Conservation (phyloP, 1,140 invertebrate species). For the Copidosoma floridanum region DNA sequence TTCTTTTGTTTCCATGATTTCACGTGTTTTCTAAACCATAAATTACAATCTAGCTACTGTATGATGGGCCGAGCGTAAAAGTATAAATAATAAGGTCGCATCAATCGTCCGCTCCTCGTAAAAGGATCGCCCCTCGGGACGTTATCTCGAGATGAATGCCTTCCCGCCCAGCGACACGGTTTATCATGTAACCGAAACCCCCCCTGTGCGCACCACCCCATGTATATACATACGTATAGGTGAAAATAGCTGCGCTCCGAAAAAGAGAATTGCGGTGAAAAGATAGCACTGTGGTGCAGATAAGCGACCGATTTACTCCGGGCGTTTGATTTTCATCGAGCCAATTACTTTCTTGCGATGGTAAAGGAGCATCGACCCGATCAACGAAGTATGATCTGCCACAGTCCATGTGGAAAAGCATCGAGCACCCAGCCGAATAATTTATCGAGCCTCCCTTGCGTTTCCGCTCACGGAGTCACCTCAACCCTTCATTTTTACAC, state of each 20-base stretch:
- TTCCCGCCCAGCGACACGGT: conserved; percentile 36
- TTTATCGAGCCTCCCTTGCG: neutral
- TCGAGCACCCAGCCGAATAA: too few relatives aligned
- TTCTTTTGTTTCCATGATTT: too few relatives aligned
- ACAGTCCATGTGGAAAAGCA: too few relatives aligned
- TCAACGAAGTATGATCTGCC: too few relatives aligned
- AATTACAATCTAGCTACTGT: too few relatives aligned
- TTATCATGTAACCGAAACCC: conserved; percentile 38
- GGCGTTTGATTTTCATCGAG: too few relatives aligned
- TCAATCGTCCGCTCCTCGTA: conserved; percentile 32
- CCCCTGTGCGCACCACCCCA: neutral
- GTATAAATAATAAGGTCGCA: conserved; percentile 42
- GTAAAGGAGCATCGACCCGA: too few relatives aligned
- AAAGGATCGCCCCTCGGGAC: conserved; percentile 41
- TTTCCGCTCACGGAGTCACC: neutral
- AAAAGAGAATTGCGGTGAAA: neutral
- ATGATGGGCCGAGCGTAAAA: conserved; percentile 35
- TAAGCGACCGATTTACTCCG: neutral
- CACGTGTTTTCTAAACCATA: too few relatives aligned
- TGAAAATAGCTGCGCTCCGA: neutral
- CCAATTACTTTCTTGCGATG: too few relatives aligned
- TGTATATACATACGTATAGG: neutral
- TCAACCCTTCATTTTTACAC: neutral
- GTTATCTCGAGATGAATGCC: conserved; percentile 42
- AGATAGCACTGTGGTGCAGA: neutral